Conservation (phyloP, 2,113 vertebrate species). For the Ameiurus melas region DNA sequence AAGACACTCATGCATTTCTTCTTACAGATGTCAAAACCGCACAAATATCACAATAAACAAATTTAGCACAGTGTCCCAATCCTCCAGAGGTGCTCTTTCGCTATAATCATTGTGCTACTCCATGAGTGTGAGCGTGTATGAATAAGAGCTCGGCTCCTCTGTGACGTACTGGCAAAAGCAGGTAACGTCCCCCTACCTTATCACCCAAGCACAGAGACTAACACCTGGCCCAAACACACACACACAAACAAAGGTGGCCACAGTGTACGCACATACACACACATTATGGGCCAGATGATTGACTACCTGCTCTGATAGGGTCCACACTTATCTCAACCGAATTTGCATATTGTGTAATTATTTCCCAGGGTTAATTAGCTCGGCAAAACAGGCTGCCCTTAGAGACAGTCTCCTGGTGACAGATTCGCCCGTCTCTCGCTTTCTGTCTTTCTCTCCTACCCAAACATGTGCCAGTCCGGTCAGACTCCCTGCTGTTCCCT, state of each 20-base stretch:
- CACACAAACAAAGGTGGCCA: conserved; percentile 24
- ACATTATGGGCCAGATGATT: conserved; percentile 72
- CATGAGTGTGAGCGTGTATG: conserved; percentile 30
- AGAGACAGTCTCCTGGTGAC: conserved; percentile 89
- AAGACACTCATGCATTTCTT: neutral
- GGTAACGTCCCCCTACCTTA: conserved; percentile 62
- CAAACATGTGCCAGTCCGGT: conserved; percentile 74
- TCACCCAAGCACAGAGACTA: conserved; percentile 75
- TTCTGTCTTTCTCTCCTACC: conserved; percentile 32
- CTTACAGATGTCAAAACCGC: neutral
- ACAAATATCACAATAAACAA: conserved; percentile 25
- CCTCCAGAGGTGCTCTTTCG: conserved; percentile 9
- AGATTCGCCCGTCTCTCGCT: conserved; percentile 71
- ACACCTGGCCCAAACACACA: conserved; percentile 61
- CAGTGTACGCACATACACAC: neutral
- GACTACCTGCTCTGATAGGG: conserved; percentile 87
- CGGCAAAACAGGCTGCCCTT: conserved; percentile 85
- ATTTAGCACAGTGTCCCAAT: neutral
- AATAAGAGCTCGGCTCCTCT: conserved; percentile 35
- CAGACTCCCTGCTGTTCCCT: conserved; percentile 69
- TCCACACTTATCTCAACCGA: conserved; percentile 87
- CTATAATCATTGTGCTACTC: neutral
- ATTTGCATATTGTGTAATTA: conserved; percentile 99
- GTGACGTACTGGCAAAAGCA: conserved; percentile 42
- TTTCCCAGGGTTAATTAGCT: conserved; percentile 99